Conservation (phyloP, 2,888 invertebrate genomes). For the Trichacis sp. region DNA sequence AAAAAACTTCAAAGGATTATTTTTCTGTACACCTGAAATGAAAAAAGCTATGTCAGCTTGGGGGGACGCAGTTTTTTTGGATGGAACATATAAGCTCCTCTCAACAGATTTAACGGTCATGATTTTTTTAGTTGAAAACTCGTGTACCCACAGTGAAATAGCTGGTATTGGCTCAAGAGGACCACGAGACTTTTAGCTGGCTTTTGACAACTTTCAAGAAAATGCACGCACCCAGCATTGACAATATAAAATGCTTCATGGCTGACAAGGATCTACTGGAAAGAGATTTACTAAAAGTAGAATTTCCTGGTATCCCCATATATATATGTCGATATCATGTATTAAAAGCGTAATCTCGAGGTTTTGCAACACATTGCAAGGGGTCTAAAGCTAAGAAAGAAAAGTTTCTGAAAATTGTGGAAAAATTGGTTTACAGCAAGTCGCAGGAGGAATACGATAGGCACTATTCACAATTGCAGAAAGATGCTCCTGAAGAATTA, state of each 20-base stretch:
- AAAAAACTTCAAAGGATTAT: slow-evolving; percentile 19
- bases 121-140: slow-evolving; percentile 16
- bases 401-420: slow-evolving; percentile 13
- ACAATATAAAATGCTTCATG: slow-evolving; percentile 30
- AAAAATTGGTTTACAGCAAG: slow-evolving; percentile 22
- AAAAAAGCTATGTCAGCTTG: slow-evolving; percentile 8
- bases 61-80: slow-evolving; percentile 10
- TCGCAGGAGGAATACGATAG: slow-evolving; percentile 8
- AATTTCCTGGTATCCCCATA: slow-evolving; percentile 11
- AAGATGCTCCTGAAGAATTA: slow-evolving; percentile 16
- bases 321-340: slow-evolving; percentile 30
- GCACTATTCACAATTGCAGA: slow-evolving; percentile 9
- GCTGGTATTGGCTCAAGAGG: slow-evolving; percentile 11
- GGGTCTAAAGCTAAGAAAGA: slow-evolving; percentile 12
- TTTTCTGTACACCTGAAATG: slow-evolving; percentile 28
- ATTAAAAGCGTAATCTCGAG: slow-evolving; percentile 19
- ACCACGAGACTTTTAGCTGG: slow-evolving; percentile 19
- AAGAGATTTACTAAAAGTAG: slow-evolving; percentile 16
- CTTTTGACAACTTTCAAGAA: slow-evolving; percentile 15
- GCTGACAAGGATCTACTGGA: slow-evolving; percentile 30
- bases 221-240: background rate
- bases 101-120: slow-evolving; percentile 5
- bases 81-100: slow-evolving; percentile 21
- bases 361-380: slow-evolving; percentile 30
- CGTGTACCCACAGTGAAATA: slow-evolving; percentile 11